These are phyloP conservation scores for Noctua janthe DNA, from an alignment of 2,888 invertebrate genomes.

Conservation along the genomic window DNA sequence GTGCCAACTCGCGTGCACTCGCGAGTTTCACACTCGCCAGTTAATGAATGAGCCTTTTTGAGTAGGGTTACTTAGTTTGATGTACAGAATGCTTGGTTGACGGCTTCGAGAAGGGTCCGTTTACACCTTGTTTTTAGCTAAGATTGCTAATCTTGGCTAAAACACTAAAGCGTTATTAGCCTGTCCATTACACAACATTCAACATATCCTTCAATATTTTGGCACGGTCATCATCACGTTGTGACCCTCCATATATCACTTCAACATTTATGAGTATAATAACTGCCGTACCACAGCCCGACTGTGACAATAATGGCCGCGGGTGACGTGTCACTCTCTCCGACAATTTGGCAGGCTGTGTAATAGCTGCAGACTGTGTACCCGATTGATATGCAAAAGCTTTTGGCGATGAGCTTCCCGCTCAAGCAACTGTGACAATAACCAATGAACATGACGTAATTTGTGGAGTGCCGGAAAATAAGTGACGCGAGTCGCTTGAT, in stretches of 20 bases:
- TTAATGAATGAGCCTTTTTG: too few relatives aligned
- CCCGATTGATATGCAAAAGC: constrained; percentile 27
- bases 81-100: too few relatives aligned
- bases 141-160: background rate
- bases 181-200: background rate
- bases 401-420: background rate
- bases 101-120: too few relatives aligned
- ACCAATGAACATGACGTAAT: background rate
- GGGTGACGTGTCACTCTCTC: constrained; percentile 9
- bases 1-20: too few relatives aligned
- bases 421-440: background rate
- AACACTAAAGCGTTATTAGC: background rate
- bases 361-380: constrained; percentile 4
- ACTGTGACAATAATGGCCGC: constrained; percentile 36
- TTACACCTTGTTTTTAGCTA: background rate
- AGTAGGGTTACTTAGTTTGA: too few relatives aligned
- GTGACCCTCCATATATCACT: constrained; percentile 31
- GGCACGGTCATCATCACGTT: constrained; percentile 14
- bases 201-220: constrained; percentile 25
- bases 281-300: constrained; percentile 10
- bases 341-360: constrained; percentile 10
- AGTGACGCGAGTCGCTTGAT: background rate
- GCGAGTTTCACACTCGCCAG: too few relatives aligned
- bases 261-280: constrained; percentile 28
- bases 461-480: background rate